Evolutionary conservation across 2,113 vertebrate genomes (phyloP).

Genomic region (Oryzias curvinotus): DNA sequence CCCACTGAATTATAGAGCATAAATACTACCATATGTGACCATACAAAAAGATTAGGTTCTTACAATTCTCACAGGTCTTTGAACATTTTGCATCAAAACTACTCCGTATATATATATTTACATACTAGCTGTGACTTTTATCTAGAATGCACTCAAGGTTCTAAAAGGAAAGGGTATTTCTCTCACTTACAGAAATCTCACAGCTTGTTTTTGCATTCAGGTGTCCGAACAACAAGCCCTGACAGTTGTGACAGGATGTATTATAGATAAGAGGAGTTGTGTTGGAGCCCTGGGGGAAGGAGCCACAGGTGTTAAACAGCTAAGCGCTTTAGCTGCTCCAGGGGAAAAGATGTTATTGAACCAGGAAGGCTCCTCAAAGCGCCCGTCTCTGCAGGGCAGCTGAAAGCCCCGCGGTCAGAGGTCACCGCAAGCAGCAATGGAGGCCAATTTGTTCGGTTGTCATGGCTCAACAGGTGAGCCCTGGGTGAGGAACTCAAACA

Average conservation of each 20-base stretch:
- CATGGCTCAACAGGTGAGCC: constrained; percentile 83
- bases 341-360: constrained; percentile 75
- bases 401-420: constrained; percentile 75
- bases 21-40: too few species aligned
- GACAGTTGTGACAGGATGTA: constrained; percentile 55
- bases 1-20: too few species aligned
- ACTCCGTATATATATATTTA: too few species aligned
- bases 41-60: too few species aligned
- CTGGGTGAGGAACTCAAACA: constrained; percentile 65
- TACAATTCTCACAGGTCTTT: too few species aligned
- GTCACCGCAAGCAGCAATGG: constrained; percentile 67
- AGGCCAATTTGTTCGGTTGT: constrained; percentile 80
- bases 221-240: constrained; percentile 34
- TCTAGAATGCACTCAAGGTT: too few species aligned
- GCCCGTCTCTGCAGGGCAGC: constrained; percentile 67
- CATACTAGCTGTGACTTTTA: too few species aligned
- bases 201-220: constrained; percentile 27
- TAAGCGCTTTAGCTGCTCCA: constrained; percentile 65
- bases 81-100: too few species aligned
- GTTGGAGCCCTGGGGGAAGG: constrained; percentile 51
- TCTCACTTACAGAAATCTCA: not conserved
- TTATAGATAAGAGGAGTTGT: constrained; percentile 47
- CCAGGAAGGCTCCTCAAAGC: constrained; percentile 71
- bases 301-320: constrained; percentile 77
- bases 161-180: not conserved